A percentile compares a stretch with the other conserved stretches of the same genome.
These are phyloP conservation scores for Ctenochaetus hawaiiensis DNA, from an alignment of 2,797 vertebrate species.

Conservation along the genomic window DNA sequence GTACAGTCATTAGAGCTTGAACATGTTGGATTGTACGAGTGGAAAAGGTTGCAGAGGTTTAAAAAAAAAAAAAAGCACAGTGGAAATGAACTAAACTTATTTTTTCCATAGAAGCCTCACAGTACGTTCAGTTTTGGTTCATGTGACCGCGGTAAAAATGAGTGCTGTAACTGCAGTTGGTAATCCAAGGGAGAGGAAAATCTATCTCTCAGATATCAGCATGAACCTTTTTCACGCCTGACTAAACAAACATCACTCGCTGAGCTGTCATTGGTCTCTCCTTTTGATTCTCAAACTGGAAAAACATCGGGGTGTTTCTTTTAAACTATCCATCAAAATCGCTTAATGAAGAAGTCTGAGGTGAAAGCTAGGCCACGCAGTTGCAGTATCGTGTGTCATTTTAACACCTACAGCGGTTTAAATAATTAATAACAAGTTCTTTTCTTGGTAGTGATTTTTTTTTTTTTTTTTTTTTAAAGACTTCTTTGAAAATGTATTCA, in stretches of 20 bases:
- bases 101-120: background rate
- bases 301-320: background rate
- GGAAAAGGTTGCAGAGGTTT: background rate
- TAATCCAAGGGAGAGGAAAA: background rate
- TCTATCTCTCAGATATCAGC: slow-evolving; percentile 13
- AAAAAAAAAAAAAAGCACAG: background rate
- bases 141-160: background rate
- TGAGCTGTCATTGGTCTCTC: slow-evolving; percentile 3
- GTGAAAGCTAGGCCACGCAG: background rate
- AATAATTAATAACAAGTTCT: slow-evolving; percentile 39
- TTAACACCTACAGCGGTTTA: slow-evolving; percentile 22
- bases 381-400: slow-evolving; percentile 16
- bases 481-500: slow-evolving; percentile 46
- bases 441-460: slow-evolving; percentile 1
- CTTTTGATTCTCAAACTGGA: slow-evolving; percentile 9
- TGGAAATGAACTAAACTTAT: background rate
- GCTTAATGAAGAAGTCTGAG: slow-evolving; percentile 13
- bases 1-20: slow-evolving; percentile 5
- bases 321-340: slow-evolving; percentile 29
- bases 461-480: slow-evolving; percentile 2
- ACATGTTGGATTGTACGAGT: background rate
- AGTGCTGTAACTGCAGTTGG: background rate
- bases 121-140: background rate
- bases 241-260: slow-evolving; percentile 24
- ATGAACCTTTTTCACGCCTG: slow-evolving; percentile 11